These are phyloP conservation scores for Drosophila sordidula DNA, from an alignment of 2,888 invertebrate species.

Conservation along the genomic window DNA sequence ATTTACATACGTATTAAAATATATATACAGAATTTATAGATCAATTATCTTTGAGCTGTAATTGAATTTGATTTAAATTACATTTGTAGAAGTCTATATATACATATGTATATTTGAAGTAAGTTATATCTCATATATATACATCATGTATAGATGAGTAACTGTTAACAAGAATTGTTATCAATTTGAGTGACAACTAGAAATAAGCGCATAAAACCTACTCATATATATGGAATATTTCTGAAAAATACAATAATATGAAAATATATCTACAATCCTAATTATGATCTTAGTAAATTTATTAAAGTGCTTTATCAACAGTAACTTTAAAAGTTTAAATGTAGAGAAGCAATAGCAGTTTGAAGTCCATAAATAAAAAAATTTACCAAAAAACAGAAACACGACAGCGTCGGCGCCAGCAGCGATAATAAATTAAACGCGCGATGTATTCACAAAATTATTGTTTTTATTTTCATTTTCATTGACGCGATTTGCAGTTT, in stretches of 20 bases:
- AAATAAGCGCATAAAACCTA: background rate
- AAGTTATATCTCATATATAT: no score
- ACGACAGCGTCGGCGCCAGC: constrained; percentile 48
- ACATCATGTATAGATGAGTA: background rate
- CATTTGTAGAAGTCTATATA: background rate
- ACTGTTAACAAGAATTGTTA: background rate
- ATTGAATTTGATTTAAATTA: background rate
- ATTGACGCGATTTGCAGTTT: constrained; percentile 42
- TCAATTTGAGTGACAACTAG: background rate
- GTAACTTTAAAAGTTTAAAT: background rate
- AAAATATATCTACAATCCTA: background rate
- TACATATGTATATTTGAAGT: no score
- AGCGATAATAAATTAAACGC: constrained; percentile 12
- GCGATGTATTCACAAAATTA: constrained; percentile 21
- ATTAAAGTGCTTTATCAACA: no score
- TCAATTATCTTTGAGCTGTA: background rate
- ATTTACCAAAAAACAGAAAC: constrained; percentile 7
- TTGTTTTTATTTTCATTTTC: constrained; percentile 51
- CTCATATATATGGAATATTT: background rate
- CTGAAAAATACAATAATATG: no score
- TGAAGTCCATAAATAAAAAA: constrained; percentile 13
- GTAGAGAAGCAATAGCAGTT: background rate
- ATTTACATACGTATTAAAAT: background rate
- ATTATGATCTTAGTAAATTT: background rate
- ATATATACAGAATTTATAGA: no score